A percentile compares a stretch with the other conserved stretches of the same genome.
Evolutionary conservation across 2,113 vertebrate species (phyloP).

Genomic region (Gopherus flavomarginatus): DNA sequence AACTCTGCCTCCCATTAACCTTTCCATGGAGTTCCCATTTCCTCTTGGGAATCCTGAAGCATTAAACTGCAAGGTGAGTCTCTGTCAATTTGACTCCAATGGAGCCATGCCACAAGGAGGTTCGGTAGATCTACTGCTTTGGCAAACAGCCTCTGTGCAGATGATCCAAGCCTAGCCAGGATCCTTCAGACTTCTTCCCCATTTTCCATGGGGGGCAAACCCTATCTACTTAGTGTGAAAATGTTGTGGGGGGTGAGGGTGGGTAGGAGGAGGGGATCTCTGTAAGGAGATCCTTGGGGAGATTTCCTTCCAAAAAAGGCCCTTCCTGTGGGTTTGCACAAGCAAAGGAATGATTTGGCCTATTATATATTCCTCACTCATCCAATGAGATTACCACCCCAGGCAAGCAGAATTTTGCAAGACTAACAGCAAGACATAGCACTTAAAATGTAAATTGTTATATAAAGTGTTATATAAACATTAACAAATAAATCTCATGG

Average conservation of each 20-base stretch:
- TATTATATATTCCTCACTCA: neutral
- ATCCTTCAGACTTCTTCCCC: neutral
- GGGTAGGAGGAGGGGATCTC: neutral
- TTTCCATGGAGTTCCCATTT: neutral
- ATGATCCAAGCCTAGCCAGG: neutral
- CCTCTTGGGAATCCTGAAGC: neutral
- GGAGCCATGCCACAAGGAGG: neutral
- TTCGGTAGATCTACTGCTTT: neutral
- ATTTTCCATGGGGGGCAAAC: neutral
- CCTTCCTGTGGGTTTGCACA: too few relatives aligned
- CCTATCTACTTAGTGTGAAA: neutral
- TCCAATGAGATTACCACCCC: neutral
- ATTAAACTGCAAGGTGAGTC: neutral
- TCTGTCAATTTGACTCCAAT: neutral
- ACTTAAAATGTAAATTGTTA: neutral
- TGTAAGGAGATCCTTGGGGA: neutral
- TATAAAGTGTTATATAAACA: neutral
- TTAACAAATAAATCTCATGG: neutral
- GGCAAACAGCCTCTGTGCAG: neutral
- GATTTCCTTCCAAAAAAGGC: neutral
- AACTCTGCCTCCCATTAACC: neutral
- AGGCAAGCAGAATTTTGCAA: neutral
- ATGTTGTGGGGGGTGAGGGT: rapidly evolving
- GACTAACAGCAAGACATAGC: neutral
- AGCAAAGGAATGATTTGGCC: neutral